These are phyloP conservation scores for Chironex yamaguchii DNA, from an alignment of 30 jellyfish, hydroid and myxozoan genomes.

Conservation along the genomic window DNA sequence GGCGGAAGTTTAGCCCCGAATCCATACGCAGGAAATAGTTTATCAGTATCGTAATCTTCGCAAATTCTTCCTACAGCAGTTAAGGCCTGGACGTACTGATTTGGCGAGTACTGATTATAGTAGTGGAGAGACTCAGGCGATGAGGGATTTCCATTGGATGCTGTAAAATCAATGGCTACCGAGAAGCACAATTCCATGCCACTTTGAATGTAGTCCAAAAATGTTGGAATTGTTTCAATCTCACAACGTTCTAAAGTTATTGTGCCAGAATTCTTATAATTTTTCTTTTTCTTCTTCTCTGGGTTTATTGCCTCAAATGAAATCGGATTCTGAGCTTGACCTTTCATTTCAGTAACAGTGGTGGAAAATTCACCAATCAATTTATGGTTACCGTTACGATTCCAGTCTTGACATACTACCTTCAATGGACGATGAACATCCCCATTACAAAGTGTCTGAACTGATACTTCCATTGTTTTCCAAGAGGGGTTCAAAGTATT, in stretches of 20 bases:
- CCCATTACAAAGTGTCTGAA: slow-evolving; percentile 83
- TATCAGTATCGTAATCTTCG: slow-evolving; percentile 84
- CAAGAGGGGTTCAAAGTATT: slow-evolving; percentile 80
- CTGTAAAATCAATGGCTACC: slow-evolving; percentile 93
- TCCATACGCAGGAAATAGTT: slow-evolving; percentile 73
- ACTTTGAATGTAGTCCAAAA: slow-evolving; percentile 74
- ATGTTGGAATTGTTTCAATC: slow-evolving; percentile 54
- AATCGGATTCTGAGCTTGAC: slow-evolving; percentile 26
- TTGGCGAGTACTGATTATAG: slow-evolving; percentile 68
- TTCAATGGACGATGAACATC: slow-evolving; percentile 72
- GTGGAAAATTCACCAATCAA: slow-evolving; percentile 77
- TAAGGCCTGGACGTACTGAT: slow-evolving; percentile 85
- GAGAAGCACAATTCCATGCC: slow-evolving; percentile 79
- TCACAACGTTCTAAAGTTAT: slow-evolving; percentile 59
- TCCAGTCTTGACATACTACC: slow-evolving; percentile 84
- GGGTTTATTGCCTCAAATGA: slow-evolving; percentile 77
- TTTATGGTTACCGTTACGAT: slow-evolving; percentile 82
- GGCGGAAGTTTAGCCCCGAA: slow-evolving; percentile 76
- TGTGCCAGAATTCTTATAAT: slow-evolving; percentile 80
- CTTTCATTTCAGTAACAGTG: slow-evolving; percentile 37
- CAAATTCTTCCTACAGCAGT: slow-evolving; percentile 77
- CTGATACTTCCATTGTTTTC: slow-evolving; percentile 75
- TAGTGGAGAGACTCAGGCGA: slow-evolving; percentile 75
- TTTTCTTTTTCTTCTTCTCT: slow-evolving; percentile 73
- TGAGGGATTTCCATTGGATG: slow-evolving; percentile 84